Percentiles rank a stretch among this genome's conserved stretches.
Conservation (phyloP, 2,113 vertebrate genomes). For the Neodon shergylaensis region DNA sequence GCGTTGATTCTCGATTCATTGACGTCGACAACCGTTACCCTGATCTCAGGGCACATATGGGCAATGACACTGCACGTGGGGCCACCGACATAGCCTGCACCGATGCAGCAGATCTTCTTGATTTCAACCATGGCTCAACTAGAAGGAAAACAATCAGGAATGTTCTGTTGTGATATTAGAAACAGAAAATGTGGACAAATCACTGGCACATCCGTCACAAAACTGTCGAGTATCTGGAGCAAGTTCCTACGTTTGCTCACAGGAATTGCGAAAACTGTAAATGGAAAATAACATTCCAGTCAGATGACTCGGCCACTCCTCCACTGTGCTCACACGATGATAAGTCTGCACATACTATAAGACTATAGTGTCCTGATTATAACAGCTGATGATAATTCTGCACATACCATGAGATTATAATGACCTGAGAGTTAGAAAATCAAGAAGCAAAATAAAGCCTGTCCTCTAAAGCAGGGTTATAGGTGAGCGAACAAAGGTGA, state of each 20-base stretch:
- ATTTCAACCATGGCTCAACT: slow-evolving; percentile 93
- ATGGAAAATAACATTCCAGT: not conserved
- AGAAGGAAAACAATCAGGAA: not conserved
- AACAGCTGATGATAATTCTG: not conserved
- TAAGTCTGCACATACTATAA: not conserved
- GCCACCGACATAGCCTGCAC: slow-evolving; percentile 97
- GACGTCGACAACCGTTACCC: slow-evolving; percentile 94
- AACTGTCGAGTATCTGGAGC: not conserved
- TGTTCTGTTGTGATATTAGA: not conserved
- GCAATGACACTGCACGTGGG: slow-evolving; percentile 98
- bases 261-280: slow-evolving; percentile 23
- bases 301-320: not conserved
- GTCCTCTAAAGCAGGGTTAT: not conserved
- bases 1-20: slow-evolving; percentile 96
- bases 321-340: not conserved
- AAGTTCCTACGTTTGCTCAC: not conserved
- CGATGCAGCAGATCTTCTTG: slow-evolving; percentile 97
- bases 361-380: not conserved
- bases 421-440: slow-evolving; percentile 20
- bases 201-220: not conserved
- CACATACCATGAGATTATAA: slow-evolving; percentile 2
- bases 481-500: slow-evolving; percentile 16
- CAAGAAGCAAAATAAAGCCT: slow-evolving; percentile 24
- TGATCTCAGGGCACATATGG: slow-evolving; percentile 95
- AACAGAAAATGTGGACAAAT: slow-evolving; percentile 53